A percentile compares a stretch with the other conserved stretches of the same genome.
Evolutionary conservation across 2,888 invertebrate species (phyloP).

Genomic region (Antitype chi): DNA sequence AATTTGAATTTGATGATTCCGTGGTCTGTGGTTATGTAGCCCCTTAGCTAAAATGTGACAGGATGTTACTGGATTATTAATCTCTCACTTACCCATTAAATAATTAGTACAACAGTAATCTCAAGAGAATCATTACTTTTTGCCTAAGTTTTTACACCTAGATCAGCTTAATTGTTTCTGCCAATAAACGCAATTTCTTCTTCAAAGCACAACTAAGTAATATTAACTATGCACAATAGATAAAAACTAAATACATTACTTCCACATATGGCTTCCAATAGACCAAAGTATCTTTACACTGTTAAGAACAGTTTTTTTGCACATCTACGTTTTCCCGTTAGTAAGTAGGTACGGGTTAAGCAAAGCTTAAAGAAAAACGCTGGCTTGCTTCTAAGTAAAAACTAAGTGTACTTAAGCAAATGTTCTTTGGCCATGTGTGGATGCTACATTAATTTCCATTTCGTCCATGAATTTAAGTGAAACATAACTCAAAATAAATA

Average conservation of each 20-base stretch:
- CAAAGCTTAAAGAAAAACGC: constrained; percentile 30
- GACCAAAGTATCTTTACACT: constrained; percentile 19
- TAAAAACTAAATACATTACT: constrained; percentile 36
- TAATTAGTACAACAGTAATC: not conserved
- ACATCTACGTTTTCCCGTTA: constrained; percentile 12
- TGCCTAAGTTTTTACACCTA: constrained; percentile 2
- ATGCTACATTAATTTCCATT: constrained; percentile 9
- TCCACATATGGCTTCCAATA: constrained; percentile 29
- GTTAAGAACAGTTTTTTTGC: constrained; percentile 35
- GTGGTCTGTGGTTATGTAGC: not conserved
- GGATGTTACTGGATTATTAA: not conserved
- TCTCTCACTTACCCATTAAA: no score
- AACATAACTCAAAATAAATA: not conserved
- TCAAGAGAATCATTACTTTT: not conserved
- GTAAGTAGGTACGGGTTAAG: constrained; percentile 19
- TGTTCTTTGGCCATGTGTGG: not conserved
- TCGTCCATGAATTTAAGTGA: not conserved
- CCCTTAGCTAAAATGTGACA: not conserved
- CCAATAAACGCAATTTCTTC: not conserved
- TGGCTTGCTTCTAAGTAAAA: constrained; percentile 21
- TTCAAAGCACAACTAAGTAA: constrained; percentile 28
- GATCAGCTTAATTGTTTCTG: constrained; percentile 4
- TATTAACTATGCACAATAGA: constrained; percentile 12
- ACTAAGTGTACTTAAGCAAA: constrained; percentile 19
- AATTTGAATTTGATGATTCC: no score